These are phyloP conservation scores for Ictidomys tridecemlineatus DNA, from an alignment of 2,113 vertebrate genomes.

Conservation along the genomic window DNA sequence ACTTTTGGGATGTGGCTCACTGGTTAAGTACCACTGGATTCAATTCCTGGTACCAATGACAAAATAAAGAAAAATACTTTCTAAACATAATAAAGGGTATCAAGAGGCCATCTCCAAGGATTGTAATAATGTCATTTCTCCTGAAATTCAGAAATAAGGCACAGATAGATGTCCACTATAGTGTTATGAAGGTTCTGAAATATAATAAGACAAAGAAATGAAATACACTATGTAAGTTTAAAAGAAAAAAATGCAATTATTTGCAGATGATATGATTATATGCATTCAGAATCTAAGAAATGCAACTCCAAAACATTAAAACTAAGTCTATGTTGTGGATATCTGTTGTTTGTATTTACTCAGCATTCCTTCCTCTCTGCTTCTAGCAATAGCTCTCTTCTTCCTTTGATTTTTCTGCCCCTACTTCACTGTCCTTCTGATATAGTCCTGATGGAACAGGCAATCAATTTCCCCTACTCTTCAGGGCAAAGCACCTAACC, in stretches of 20 bases:
- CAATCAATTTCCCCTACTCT: not conserved
- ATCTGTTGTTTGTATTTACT: slow-evolving; percentile 32
- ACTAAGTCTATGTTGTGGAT: not conserved
- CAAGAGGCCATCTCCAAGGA: not conserved
- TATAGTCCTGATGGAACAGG: not conserved
- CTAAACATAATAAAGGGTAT: slow-evolving; percentile 7
- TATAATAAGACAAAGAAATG: slow-evolving; percentile 25
- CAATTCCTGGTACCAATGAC: too few relatives aligned
- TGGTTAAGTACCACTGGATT: too few relatives aligned
- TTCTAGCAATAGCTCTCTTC: slow-evolving; percentile 7
- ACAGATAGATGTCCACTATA: not conserved
- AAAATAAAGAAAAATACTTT: not conserved
- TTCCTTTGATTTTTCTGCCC: not conserved
- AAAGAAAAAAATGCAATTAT: slow-evolving; percentile 39
- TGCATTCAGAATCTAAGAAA: slow-evolving; percentile 42
- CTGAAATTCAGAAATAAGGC: slow-evolving; percentile 38
- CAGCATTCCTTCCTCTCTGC: not conserved
- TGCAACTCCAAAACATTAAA: slow-evolving; percentile 27
- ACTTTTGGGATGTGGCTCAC: too few relatives aligned
- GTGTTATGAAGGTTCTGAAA: slow-evolving; percentile 27
- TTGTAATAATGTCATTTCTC: not conserved
- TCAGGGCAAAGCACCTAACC: not conserved
- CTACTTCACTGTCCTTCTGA: not conserved
- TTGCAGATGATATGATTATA: slow-evolving; percentile 43
- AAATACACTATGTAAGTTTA: not conserved